Evolutionary conservation across 2,113 vertebrate species (phyloP).

Genomic region (Cranoglanis bouderius): DNA sequence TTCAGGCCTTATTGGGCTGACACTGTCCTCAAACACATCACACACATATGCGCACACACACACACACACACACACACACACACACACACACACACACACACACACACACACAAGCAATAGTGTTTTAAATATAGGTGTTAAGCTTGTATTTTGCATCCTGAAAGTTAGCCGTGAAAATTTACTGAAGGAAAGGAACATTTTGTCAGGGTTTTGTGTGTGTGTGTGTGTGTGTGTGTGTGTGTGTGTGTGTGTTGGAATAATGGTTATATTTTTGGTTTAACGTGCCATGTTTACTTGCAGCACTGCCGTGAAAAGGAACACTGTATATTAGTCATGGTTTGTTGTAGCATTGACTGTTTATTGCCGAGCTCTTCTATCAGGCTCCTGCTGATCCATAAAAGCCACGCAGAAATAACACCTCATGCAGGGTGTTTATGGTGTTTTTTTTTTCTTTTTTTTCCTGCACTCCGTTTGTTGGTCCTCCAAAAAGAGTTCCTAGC

Average conservation of each 20-base stretch:
- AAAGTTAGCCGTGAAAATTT: not conserved
- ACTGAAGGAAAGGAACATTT: not conserved
- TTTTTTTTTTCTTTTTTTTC: not conserved
- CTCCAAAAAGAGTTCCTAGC: not conserved
- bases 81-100: not conserved
- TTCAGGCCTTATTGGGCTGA: not conserved
- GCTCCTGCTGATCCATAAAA: slow-evolving; percentile 30
- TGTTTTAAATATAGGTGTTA: too few relatives aligned
- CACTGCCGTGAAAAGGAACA: not conserved
- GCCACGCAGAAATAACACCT: slow-evolving; percentile 13
- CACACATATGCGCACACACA: not conserved
- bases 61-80: not conserved
- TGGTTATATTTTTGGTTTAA: not conserved
- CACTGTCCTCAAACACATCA: not conserved
- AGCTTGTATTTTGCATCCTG: not conserved
- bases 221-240: not conserved
- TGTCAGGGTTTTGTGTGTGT: not conserved
- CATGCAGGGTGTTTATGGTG: not conserved
- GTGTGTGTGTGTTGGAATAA: not conserved
- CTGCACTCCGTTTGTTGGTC: not conserved
- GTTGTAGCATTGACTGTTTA: slow-evolving; percentile 21
- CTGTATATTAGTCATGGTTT: slow-evolving; percentile 18
- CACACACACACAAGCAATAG: not conserved
- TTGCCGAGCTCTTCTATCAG: not conserved
- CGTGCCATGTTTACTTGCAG: not conserved